phyloP scores from a whole-genome alignment of 1,140 invertebrate genomes.

The Philaenus spumarius region DNA sequence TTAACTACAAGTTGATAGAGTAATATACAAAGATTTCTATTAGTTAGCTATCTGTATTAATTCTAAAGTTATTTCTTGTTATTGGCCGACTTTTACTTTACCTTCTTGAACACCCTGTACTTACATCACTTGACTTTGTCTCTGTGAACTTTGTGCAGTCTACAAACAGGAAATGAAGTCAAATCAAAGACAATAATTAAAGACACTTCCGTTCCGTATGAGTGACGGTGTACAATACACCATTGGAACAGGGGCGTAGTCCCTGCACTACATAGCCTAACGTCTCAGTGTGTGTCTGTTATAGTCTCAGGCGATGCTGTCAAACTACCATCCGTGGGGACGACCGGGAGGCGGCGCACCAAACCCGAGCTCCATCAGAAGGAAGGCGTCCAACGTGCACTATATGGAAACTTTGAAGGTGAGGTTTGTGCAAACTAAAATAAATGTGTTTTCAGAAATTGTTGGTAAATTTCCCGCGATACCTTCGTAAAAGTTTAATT shows the following conservation, averaged over 20 bases:
- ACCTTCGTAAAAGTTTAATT: too few relatives aligned
- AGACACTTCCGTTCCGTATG: not conserved
- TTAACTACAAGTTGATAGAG: too few relatives aligned
- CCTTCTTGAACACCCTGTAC: too few relatives aligned
- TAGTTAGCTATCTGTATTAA: too few relatives aligned
- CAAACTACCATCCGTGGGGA: conserved; percentile 43
- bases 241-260: not conserved
- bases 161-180: not conserved
- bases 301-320: conserved; percentile 1
- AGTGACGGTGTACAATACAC: not conserved
- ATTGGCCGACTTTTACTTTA: too few relatives aligned
- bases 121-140: too few relatives aligned
- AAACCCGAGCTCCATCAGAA: conserved; percentile 38
- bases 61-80: too few relatives aligned
- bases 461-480: too few relatives aligned
- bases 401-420: conserved; percentile 20
- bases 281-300: not conserved
- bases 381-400: conserved; percentile 29
- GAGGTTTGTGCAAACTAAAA: too few relatives aligned
- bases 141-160: not conserved
- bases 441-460: too few relatives aligned
- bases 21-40: too few relatives aligned
- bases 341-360: conserved; percentile 44
- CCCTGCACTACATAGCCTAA: not conserved
- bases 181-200: not conserved